These are phyloP conservation scores for Rhodinocichla rosea DNA, from an alignment of 2,113 vertebrate genomes.

Conservation along the genomic window DNA sequence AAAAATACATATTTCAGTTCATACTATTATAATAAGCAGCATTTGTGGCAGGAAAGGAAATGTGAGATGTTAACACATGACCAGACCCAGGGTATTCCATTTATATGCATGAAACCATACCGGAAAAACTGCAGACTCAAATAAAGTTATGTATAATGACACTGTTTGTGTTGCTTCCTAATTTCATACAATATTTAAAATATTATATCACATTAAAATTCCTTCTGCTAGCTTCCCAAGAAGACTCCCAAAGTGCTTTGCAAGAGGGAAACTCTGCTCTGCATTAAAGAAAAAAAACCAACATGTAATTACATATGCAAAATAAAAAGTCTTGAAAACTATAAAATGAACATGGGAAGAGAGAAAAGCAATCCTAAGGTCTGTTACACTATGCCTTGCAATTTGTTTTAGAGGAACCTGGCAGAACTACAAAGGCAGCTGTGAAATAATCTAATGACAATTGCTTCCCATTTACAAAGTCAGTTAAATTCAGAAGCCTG, in stretches of 20 bases:
- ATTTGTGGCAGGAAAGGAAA: conserved; percentile 55
- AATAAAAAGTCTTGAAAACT: neutral
- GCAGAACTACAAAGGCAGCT: neutral
- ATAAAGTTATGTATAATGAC: conserved; percentile 34
- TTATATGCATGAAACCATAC: conserved; percentile 50
- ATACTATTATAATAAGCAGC: conserved; percentile 48
- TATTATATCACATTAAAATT: conserved; percentile 20
- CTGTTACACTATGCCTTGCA: neutral
- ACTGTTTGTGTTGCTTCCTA: neutral
- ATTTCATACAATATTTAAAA: conserved; percentile 31
- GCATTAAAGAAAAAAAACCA: neutral
- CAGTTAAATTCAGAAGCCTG: neutral
- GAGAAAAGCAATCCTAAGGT: neutral
- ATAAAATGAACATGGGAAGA: neutral
- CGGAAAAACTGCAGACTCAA: conserved; percentile 45
- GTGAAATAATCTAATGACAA: neutral
- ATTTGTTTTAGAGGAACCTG: neutral
- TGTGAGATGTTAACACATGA: conserved; percentile 46
- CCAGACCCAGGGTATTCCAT: conserved; percentile 28
- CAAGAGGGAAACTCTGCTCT: neutral
- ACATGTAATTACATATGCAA: neutral
- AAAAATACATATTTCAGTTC: conserved; percentile 55
- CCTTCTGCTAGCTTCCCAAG: neutral
- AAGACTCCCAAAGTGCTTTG: neutral
- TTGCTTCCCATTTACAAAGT: neutral